These are phyloP conservation scores for Poeciliopsis infans DNA, from an alignment of 2,797 vertebrate species.

Conservation along the genomic window DNA sequence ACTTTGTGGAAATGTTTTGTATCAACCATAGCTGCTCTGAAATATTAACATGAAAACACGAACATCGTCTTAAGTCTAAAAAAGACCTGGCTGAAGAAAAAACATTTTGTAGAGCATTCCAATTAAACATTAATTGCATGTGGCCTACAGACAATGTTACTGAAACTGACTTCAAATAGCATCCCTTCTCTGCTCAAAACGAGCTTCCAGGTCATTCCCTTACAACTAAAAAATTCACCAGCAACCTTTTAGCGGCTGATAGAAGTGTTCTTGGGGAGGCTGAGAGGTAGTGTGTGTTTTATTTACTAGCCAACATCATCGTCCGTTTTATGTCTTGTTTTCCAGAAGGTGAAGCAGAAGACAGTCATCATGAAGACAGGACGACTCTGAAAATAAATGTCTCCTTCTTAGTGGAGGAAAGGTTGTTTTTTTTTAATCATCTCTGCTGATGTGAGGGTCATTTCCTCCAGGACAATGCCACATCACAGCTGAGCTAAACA, in stretches of 20 bases:
- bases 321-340: conserved; percentile 1
- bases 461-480: not conserved
- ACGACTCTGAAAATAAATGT: not conserved
- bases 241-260: not conserved
- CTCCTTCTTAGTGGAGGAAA: not conserved
- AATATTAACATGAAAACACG: not conserved
- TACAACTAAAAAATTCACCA: conserved; percentile 1
- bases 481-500: not conserved
- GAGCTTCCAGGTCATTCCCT: not conserved
- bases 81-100: not conserved
- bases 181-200: not conserved
- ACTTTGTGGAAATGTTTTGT: not conserved
- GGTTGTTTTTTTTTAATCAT: not conserved
- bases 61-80: not conserved
- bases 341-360: not conserved
- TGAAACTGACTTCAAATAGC: conserved; percentile 4
- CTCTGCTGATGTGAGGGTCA: not conserved
- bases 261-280: not conserved
- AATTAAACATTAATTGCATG: not conserved
- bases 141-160: not conserved
- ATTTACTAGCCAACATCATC: not conserved
- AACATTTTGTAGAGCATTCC: not conserved
- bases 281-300: not conserved
- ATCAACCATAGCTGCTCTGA: not conserved
- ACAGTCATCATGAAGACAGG: not conserved